phyloP scores from a whole-genome alignment of 2,113 vertebrate genomes.

The Oenanthe melanoleuca region DNA sequence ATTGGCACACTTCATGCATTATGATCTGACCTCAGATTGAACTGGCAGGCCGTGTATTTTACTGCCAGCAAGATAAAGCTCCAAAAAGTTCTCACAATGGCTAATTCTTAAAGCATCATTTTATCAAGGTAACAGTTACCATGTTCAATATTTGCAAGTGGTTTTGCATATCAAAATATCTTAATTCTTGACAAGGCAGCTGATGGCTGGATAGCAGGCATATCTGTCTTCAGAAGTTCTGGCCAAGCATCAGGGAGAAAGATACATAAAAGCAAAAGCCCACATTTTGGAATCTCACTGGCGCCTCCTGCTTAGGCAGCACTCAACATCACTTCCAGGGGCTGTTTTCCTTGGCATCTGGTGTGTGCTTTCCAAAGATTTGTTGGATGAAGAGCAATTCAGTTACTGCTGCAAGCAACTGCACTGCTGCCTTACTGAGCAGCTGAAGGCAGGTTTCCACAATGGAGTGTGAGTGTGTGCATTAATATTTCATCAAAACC shows the following conservation, averaged over 20 bases:
- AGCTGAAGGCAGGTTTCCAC: background rate
- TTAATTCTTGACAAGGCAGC: background rate
- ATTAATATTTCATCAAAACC: background rate
- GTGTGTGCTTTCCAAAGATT: background rate
- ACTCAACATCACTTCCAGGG: background rate
- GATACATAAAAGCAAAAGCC: background rate
- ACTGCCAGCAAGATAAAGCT: background rate
- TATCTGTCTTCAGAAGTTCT: background rate
- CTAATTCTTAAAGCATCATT: background rate
- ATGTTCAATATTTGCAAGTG: background rate
- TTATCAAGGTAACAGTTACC: background rate
- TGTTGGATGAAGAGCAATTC: background rate
- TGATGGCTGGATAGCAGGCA: background rate
- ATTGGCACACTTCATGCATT: background rate
- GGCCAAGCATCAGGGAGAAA: background rate
- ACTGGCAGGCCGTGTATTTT: background rate
- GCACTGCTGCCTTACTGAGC: background rate
- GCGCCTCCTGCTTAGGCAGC: background rate
- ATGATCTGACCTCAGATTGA: background rate
- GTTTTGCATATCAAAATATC: background rate
- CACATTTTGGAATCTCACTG: background rate
- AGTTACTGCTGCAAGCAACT: background rate
- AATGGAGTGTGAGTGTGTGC: background rate
- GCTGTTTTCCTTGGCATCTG: background rate
- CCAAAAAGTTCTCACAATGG: background rate